Percentiles rank a stretch among this genome's conserved stretches.
Evolutionary conservation across 2,888 invertebrate species (phyloP).

Genomic region (Pseudococcus viburni): DNA sequence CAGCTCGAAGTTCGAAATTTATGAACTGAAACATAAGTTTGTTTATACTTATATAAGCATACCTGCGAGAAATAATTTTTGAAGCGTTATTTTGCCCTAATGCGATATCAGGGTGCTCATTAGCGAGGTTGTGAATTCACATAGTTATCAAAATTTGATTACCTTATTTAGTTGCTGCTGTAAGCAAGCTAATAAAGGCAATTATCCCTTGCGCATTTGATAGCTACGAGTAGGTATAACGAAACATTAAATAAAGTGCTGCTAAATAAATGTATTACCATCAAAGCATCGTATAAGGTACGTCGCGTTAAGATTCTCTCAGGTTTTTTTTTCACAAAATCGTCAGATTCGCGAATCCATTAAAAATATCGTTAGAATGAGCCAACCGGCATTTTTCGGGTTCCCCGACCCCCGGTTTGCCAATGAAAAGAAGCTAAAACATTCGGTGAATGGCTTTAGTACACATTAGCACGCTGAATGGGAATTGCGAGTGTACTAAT

Average conservation of each 20-base stretch:
- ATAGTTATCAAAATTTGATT: neutral
- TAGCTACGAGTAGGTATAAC: neutral
- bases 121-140: neutral
- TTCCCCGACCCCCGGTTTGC: too few species aligned
- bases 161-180: neutral
- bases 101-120: neutral
- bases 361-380: too few species aligned
- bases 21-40: neutral
- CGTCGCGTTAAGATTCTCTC: too few species aligned
- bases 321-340: too few species aligned
- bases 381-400: too few species aligned
- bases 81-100: neutral
- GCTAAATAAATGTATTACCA: neutral
- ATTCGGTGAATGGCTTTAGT: neutral
- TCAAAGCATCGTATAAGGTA: neutral
- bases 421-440: too few species aligned
- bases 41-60: too few species aligned
- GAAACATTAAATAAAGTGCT: constrained; percentile 1
- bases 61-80: neutral
- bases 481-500: neutral
- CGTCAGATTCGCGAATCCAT: too few species aligned
- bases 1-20: neutral
- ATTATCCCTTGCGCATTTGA: neutral
- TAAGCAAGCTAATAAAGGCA: neutral
- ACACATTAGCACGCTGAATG: neutral